Conservation (phyloP, 2,797 vertebrate species). For the Spinus olivaceus region DNA sequence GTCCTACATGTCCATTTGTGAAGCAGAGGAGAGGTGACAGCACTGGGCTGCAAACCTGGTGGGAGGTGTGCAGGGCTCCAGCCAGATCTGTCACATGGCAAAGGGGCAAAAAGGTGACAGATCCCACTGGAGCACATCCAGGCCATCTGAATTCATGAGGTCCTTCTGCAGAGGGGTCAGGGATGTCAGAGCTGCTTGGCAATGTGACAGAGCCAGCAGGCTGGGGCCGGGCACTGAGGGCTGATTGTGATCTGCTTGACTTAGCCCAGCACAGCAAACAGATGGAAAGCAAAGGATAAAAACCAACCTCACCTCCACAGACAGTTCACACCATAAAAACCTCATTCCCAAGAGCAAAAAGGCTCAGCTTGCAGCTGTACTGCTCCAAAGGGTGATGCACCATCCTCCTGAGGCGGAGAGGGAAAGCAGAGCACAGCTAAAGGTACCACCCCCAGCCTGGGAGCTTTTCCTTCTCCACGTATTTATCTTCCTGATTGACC, state of each 20-base stretch:
- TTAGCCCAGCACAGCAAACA: background rate
- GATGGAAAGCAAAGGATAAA: background rate
- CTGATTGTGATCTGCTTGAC: background rate
- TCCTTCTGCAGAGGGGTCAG: background rate
- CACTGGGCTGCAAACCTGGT: background rate
- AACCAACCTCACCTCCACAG: background rate
- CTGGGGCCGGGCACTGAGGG: background rate
- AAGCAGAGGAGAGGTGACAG: background rate
- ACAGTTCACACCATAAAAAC: background rate
- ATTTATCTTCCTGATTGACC: background rate
- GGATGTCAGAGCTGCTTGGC: background rate
- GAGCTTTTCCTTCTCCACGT: background rate
- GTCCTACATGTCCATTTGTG: rapidly evolving
- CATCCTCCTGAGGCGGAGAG: background rate
- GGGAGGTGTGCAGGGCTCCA: background rate
- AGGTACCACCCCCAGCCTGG: background rate
- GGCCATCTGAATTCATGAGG: background rate
- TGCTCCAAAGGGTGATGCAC: background rate
- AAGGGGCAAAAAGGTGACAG: background rate
- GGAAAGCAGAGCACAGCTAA: background rate
- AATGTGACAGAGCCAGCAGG: background rate
- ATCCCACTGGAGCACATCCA: background rate
- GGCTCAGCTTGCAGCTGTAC: background rate
- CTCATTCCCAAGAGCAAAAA: background rate
- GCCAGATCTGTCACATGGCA: background rate